Evolutionary conservation across 2,113 vertebrate species (phyloP), one percentile per base, ranked within the genome.

Genomic region (Siniperca chuatsi): DNA sequence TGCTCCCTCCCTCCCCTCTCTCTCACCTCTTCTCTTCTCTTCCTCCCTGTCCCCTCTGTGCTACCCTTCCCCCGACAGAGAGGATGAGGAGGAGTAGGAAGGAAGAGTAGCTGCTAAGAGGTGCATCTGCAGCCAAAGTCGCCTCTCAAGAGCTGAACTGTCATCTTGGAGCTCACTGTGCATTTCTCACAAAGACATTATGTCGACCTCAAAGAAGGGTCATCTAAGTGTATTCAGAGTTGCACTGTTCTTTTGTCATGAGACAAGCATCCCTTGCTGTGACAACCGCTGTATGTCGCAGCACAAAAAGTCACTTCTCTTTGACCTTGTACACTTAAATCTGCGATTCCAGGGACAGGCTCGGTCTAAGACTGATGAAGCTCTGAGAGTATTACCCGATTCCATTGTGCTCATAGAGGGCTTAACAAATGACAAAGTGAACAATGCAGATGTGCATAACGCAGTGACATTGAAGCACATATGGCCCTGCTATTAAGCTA

Each of bases 161-260:
- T 78, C 82, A 81, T 72, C 75, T 76, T 12, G 48, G 60, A 91
- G 68, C 75, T 73, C 4, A 40, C 82, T 81, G 79, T 82, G 66
- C 44, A 40, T 83, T 83, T 76, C 77, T 84, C 79, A 82, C 80
- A 89, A 89, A 85, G 90, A 83, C 77, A 90, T 69, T 48, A 84
- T 60, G 82, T 87, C 48, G 16, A 82, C 78, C 75, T 89, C 69
- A 83, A 75, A 82, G 75, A 75, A 20, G 42, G 82, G 85, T 87
- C 87, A 66, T 80, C 54, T 57, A 12, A 78, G 81, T 82, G 70
- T 57, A 33, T 82, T 66, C 50, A 33, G 46, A 78, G 62, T 48
- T 18, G 7, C 57, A 6, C 42, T 66, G 57, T 64, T 80, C n/a
- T 60, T 86, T 82, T 78, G 70, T 87, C 67, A 18, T 46, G 50